Evolutionary conservation across 2,888 invertebrate species (phyloP).

Genomic region (Phania funesta): DNA sequence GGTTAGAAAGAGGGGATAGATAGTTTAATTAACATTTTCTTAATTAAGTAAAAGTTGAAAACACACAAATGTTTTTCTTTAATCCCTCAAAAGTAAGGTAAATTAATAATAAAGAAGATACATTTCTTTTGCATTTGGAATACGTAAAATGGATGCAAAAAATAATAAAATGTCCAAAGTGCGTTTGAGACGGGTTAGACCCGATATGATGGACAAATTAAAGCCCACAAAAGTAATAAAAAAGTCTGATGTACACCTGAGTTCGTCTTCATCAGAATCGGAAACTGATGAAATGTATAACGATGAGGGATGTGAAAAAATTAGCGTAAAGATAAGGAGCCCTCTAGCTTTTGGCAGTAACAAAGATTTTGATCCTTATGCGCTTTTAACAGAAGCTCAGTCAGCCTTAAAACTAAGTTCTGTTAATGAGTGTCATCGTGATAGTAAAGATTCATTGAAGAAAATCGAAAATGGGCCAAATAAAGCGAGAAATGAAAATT

Average conservation of each 20-base stretch:
- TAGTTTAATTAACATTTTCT: background rate
- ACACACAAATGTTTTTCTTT: slow-evolving; percentile 15
- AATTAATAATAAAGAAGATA: background rate
- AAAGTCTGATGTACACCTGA: slow-evolving; percentile 38
- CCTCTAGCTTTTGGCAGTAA: slow-evolving; percentile 64
- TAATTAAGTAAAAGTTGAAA: background rate
- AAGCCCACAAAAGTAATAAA: slow-evolving; percentile 44
- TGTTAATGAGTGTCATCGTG: slow-evolving; percentile 59
- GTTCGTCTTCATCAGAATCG: slow-evolving; percentile 65
- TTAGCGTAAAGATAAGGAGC: slow-evolving; percentile 66
- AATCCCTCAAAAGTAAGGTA: background rate
- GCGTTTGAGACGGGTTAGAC: slow-evolving; percentile 61
- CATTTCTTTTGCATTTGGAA: background rate
- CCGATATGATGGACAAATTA: slow-evolving; percentile 54
- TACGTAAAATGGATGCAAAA: slow-evolving; percentile 59
- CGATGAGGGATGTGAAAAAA: slow-evolving; percentile 56
- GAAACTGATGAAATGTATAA: slow-evolving; percentile 60
- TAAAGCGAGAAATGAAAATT: slow-evolving; percentile 14
- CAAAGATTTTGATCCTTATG: slow-evolving; percentile 63
- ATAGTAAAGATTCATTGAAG: slow-evolving; percentile 21
- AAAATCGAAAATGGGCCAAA: slow-evolving; percentile 33
- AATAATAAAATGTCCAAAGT: slow-evolving; percentile 62
- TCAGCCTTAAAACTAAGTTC: slow-evolving; percentile 61
- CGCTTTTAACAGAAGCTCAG: slow-evolving; percentile 51
- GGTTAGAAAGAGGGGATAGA: background rate